These are phyloP conservation scores for Scylla paramamosain DNA, from an alignment of 1,140 invertebrate genomes.

Conservation along the genomic window DNA sequence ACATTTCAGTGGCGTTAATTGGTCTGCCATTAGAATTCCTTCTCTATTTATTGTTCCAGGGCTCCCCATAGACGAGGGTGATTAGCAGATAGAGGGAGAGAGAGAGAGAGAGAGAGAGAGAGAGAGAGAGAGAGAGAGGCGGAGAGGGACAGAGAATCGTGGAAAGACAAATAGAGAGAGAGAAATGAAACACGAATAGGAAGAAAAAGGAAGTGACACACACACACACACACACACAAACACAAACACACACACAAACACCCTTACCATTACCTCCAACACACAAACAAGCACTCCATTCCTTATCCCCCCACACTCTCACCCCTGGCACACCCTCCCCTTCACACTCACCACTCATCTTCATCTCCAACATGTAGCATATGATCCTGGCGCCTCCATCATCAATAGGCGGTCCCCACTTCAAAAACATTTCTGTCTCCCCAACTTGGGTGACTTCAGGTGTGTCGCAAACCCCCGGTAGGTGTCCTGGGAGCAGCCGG, in stretches of 20 bases:
- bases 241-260: too few relatives aligned
- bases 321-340: constrained; percentile 78
- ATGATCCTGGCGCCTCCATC: constrained; percentile 91
- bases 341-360: constrained; percentile 80
- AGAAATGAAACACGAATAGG: too few relatives aligned
- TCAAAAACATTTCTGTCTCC: constrained; percentile 91
- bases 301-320: constrained; percentile 34
- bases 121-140: too few relatives aligned
- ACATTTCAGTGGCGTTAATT: too few relatives aligned
- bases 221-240: not conserved
- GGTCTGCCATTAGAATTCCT: too few relatives aligned
- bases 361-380: constrained; percentile 92
- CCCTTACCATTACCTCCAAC: not conserved
- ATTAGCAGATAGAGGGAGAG: too few relatives aligned
- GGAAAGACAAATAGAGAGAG: too few relatives aligned
- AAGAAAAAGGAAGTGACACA: not conserved
- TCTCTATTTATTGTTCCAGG: too few relatives aligned
- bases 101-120: too few relatives aligned
- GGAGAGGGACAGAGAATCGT: too few relatives aligned
- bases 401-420: constrained; percentile 88
- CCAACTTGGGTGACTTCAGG: constrained; percentile 91
- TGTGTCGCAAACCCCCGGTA: constrained; percentile 91
- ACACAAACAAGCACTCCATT: not conserved
- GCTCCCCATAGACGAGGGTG: too few relatives aligned
- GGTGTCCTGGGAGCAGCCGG: constrained; percentile 82